Percentiles rank a stretch among this genome's conserved stretches.
phyloP scores from a whole-genome alignment of 2,797 vertebrate genomes.

The Poecilia velifera region DNA sequence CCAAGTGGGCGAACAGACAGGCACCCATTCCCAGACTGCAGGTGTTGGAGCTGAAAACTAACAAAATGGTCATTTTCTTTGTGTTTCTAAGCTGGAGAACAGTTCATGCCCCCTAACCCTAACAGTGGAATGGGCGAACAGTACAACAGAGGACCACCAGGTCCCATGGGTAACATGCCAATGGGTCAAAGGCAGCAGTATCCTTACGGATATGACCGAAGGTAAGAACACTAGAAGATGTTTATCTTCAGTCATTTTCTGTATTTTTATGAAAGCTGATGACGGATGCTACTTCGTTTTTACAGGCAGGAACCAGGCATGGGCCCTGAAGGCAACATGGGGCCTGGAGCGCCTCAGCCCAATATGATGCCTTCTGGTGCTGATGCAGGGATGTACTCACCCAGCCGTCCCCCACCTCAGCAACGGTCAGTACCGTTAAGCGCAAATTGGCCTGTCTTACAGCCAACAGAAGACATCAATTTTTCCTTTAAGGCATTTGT shows the following conservation, averaged over 20 bases:
- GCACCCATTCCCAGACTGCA: background rate
- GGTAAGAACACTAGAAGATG: slow-evolving; percentile 70
- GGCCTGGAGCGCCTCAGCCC: slow-evolving; percentile 87
- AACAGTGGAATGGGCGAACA: slow-evolving; percentile 93
- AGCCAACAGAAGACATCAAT: background rate
- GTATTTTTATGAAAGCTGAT: background rate
- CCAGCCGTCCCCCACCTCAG: slow-evolving; percentile 92
- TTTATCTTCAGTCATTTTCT: too few species aligned
- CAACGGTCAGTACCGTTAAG: slow-evolving; percentile 76
- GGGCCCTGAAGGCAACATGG: slow-evolving; percentile 90
- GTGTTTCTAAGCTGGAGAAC: slow-evolving; percentile 84
- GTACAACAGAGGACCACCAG: slow-evolving; percentile 91
- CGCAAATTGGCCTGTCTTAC: background rate
- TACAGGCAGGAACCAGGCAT: slow-evolving; percentile 90
- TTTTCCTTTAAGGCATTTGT: background rate
- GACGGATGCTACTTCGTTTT: slow-evolving; percentile 9
- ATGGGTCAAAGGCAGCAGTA: slow-evolving; percentile 96
- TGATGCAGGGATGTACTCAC: slow-evolving; percentile 98
- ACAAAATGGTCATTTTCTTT: background rate
- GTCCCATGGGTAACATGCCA: slow-evolving; percentile 88
- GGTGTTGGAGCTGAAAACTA: background rate
- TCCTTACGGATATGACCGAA: slow-evolving; percentile 94
- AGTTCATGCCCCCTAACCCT: slow-evolving; percentile 95
- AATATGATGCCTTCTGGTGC: slow-evolving; percentile 94
- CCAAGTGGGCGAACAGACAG: background rate